Percentiles rank a stretch among this genome's conserved stretches.
Conservation (phyloP, 2,797 vertebrate species). For the Acropternis orthonyx region DNA sequence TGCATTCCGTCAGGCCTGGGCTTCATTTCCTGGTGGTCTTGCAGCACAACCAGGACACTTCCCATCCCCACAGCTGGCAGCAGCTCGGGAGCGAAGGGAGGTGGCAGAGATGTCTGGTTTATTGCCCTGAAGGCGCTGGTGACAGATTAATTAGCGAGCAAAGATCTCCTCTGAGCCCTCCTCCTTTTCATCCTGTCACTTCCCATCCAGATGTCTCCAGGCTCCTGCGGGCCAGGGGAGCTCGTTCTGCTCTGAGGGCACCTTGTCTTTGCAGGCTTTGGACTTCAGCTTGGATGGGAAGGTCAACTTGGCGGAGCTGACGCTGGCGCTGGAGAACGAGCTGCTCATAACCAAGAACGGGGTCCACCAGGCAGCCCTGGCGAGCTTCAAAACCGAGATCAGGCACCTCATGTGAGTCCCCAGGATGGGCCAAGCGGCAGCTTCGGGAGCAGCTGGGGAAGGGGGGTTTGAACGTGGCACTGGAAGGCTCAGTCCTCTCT, state of each 20-base stretch:
- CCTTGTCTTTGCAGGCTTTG: slow-evolving; percentile 81
- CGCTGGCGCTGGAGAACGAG: slow-evolving; percentile 90
- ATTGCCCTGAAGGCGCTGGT: not conserved
- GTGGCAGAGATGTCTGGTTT: not conserved
- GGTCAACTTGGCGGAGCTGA: slow-evolving; percentile 88
- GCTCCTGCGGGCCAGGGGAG: not conserved
- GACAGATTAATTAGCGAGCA: not conserved
- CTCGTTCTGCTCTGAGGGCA: fast-evolving
- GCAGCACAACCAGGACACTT: not conserved
- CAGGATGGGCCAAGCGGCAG: fast-evolving
- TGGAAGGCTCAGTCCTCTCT: not conserved
- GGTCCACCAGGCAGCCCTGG: slow-evolving; percentile 88
- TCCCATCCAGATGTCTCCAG: not conserved
- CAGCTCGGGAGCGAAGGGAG: not conserved
- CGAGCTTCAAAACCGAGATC: slow-evolving; percentile 94
- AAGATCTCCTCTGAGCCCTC: not conserved
- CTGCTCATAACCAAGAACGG: slow-evolving; percentile 89
- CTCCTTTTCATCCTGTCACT: not conserved
- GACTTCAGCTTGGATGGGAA: slow-evolving; percentile 89
- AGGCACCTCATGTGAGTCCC: slow-evolving; percentile 88
- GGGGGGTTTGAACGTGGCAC: fast-evolving
- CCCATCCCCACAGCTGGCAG: not conserved
- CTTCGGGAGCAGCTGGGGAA: fast-evolving
- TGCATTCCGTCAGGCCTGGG: not conserved
- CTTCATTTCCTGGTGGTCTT: not conserved